These are phyloP conservation scores for Ametastegia equiseti DNA, from an alignment of 2,888 invertebrate species.

Conservation along the genomic window DNA sequence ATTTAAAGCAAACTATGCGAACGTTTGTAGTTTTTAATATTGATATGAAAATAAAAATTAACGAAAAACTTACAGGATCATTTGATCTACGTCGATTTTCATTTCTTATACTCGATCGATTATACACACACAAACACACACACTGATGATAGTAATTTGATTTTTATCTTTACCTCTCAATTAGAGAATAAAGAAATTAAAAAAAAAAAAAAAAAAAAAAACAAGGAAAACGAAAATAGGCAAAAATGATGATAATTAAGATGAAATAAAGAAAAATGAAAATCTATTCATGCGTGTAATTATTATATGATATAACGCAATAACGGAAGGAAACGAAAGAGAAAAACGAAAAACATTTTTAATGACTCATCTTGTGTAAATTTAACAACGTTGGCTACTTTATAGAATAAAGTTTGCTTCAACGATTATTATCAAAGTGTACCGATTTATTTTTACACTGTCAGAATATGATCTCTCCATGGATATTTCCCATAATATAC, in stretches of 20 bases:
- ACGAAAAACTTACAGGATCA: background rate
- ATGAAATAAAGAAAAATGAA: constrained; percentile 21
- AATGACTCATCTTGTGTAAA: constrained; percentile 73
- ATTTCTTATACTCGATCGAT: no score
- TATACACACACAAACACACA: background rate
- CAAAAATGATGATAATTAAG: constrained; percentile 53
- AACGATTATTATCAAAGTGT: constrained; percentile 60
- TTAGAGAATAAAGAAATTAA: constrained; percentile 33
- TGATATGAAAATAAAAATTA: no score
- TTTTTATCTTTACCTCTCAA: background rate
- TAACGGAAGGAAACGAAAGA: constrained; percentile 62
- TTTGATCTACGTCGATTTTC: no score
- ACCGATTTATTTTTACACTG: constrained; percentile 16
- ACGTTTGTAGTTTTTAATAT: background rate
- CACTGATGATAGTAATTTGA: background rate
- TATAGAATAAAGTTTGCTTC: constrained; percentile 73
- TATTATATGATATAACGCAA: constrained; percentile 59
- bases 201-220: constrained; percentile 21
- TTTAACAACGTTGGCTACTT: constrained; percentile 72
- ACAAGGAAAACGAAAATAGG: constrained; percentile 49
- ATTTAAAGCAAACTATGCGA: constrained; percentile 2
- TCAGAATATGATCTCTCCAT: constrained; percentile 24
- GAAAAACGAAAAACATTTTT: constrained; percentile 71
- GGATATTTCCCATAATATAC: background rate
- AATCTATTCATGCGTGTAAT: constrained; percentile 65